Evolutionary conservation across 2,113 vertebrate species (phyloP).

Genomic region (Ia io): DNA sequence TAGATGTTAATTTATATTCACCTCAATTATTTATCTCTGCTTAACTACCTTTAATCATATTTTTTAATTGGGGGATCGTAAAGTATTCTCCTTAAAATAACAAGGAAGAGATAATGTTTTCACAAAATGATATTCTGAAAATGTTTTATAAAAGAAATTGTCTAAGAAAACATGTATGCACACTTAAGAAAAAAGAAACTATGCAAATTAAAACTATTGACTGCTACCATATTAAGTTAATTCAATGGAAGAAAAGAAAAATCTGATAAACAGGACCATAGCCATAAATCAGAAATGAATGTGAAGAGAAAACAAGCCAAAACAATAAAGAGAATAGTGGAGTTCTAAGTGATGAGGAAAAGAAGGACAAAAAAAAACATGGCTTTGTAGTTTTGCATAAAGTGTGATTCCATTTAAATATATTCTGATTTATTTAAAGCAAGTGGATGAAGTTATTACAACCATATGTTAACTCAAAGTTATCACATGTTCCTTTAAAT

Average conservation of each 20-base stretch:
- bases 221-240: constrained; percentile 40
- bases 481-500: constrained; percentile 39
- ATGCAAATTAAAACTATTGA: background rate
- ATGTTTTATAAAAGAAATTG: background rate
- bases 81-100: constrained; percentile 4
- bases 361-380: background rate
- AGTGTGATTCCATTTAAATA: constrained; percentile 50
- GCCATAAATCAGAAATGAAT: background rate
- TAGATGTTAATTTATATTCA: background rate
- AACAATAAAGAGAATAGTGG: constrained; percentile 32
- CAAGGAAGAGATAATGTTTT: constrained; percentile 6
- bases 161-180: constrained; percentile 22
- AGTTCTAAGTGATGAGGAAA: constrained; percentile 16
- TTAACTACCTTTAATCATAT: constrained; percentile 33
- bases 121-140: background rate
- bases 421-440: constrained; percentile 50
- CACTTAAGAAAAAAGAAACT: constrained; percentile 1
- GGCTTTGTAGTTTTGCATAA: constrained; percentile 24
- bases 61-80: background rate
- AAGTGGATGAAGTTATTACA: constrained; percentile 43
- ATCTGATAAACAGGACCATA: background rate
- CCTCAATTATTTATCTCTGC: background rate
- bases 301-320: background rate
- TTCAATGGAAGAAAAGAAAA: constrained; percentile 13
- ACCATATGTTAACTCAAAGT: constrained; percentile 28